A percentile compares a stretch with the other conserved stretches of the same genome.
Evolutionary conservation across 2,888 invertebrate genomes (phyloP).

Genomic region (Lasius platythorax): DNA sequence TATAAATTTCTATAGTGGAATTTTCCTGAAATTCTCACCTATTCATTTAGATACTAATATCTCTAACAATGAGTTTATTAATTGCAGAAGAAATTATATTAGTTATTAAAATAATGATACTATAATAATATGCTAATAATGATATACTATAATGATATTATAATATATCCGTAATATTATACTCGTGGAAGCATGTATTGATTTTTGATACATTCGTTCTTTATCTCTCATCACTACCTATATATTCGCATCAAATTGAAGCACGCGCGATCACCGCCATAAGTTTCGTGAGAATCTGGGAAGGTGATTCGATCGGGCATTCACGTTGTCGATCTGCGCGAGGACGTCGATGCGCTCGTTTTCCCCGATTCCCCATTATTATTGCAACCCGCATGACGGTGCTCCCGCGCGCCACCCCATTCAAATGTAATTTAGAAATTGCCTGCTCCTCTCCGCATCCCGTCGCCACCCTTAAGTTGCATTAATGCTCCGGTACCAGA

Average conservation of each 20-base stretch:
- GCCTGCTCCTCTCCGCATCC: constrained; percentile 38
- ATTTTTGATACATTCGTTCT: not conserved
- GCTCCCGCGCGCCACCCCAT: constrained; percentile 29
- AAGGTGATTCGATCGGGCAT: constrained; percentile 30
- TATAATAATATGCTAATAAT: no score
- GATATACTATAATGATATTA: not conserved
- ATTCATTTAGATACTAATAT: not conserved
- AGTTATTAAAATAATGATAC: no score
- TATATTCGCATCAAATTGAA: not conserved
- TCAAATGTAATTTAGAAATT: constrained; percentile 68
- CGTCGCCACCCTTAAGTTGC: constrained; percentile 28
- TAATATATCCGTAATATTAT: not conserved
- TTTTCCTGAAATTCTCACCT: not conserved
- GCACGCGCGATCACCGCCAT: not conserved
- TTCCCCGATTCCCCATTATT: constrained; percentile 57
- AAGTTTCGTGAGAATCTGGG: constrained; percentile 49
- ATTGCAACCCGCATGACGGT: constrained; percentile 65
- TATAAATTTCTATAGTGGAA: not conserved
- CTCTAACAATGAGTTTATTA: not conserved
- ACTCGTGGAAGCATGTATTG: not conserved
- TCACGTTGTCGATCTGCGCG: not conserved
- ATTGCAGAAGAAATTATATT: not conserved
- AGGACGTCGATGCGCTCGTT: constrained; percentile 37
- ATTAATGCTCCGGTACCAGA: constrained; percentile 37
- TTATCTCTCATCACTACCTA: not conserved